A percentile compares a stretch with the other conserved stretches of the same genome.
Evolutionary conservation across 2,797 vertebrate species (phyloP).

Genomic region (Taenioides sp.): DNA sequence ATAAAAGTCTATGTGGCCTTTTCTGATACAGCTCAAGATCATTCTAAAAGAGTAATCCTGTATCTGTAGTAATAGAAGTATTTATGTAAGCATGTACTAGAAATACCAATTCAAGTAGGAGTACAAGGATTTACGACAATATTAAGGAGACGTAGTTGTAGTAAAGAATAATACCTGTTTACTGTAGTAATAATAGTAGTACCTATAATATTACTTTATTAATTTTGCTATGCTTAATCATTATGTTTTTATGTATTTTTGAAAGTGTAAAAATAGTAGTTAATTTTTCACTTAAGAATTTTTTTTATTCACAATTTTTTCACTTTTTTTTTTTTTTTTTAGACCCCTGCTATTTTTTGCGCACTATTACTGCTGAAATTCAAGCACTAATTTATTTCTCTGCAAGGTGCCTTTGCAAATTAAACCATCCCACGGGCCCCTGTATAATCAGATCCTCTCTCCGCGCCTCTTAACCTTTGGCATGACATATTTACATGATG

Average conservation of each 20-base stretch:
- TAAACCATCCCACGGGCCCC: conserved; percentile 17
- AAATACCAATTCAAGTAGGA: neutral
- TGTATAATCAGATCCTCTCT: neutral
- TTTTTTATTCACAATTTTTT: neutral
- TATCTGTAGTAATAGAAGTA: neutral
- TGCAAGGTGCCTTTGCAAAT: conserved; percentile 40
- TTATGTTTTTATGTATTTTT: too few relatives aligned
- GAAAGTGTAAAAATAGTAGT: too few relatives aligned
- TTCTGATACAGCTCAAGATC: too few relatives aligned
- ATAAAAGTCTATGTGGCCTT: too few relatives aligned
- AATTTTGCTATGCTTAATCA: neutral
- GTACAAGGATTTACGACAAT: neutral
- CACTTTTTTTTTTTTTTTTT: neutral
- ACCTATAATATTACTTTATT: neutral
- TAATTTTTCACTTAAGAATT: too few relatives aligned
- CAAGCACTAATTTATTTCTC: conserved; percentile 1
- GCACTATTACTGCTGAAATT: neutral
- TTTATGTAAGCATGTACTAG: neutral
- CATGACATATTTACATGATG: conserved; percentile 12
- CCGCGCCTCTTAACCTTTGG: conserved; percentile 14
- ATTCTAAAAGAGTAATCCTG: too few relatives aligned
- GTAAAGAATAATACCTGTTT: neutral
- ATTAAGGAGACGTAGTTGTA: neutral
- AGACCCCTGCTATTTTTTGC: neutral
- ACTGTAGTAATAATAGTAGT: neutral